Base-by-base conservation (phyloP, 2,888 invertebrate species). In the Junonia oenone region DNA sequence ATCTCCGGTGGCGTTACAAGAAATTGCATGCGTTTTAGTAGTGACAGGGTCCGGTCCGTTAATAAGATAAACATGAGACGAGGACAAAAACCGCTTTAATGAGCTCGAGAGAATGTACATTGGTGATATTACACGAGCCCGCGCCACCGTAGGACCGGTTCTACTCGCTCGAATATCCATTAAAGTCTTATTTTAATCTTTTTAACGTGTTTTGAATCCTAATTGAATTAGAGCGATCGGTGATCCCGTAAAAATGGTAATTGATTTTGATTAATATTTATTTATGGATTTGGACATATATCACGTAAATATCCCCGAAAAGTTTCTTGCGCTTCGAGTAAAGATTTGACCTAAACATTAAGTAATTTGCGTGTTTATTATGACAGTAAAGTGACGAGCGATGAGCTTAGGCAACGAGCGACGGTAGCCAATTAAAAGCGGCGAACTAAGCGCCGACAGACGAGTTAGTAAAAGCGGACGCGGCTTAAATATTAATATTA, bases 71-170 rank as follows among this genome's bases (percentile, higher is more conserved):
- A 78, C 75, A 78, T 69, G 72, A 72, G 72, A 62, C 70, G 74
- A 71, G 75, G 74, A 78, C 77, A 81, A 83, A 83, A 81, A 77
- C 74, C 72, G 67, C 69, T 74, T 74, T 75, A 81, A 80, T 78
- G 76, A 78, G 76, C 75, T 72, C 70, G 76, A 75, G 78, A 76
- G 78, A 79, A 80, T 81, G 76, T 78, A 74, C 75, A 70, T 72
- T 66, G 73, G 67, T 72, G 73, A 78, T 79, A 77, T 76, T 76
- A 80, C 76, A 79, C 69, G 78, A 72, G 68, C 63, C 64, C 67
- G 70, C 66, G 64, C 62, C 63, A 60, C 65, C 62, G 61, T 56
- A 58, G 64, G 65, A 76, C 79, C 75, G 77, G 81, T 81, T 80
- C 66, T 68, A 67, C 67, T 71, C 66, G 71, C 70, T 71, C 65